phyloP scores from a whole-genome alignment of 2,888 invertebrate species.

The Agrochola lota region DNA sequence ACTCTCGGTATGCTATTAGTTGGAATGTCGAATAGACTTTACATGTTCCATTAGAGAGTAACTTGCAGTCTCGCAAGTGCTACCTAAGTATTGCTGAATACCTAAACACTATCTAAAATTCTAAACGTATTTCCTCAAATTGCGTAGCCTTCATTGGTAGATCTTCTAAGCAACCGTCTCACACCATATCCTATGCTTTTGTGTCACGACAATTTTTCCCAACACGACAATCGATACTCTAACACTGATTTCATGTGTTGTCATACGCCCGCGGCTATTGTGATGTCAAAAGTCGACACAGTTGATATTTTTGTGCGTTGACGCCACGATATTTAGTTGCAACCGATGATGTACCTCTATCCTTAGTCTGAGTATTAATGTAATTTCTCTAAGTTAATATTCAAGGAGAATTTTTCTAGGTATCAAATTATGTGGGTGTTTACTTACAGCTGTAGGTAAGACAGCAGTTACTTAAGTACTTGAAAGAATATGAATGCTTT shows the following conservation, averaged over 20 bases:
- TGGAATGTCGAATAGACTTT: background rate
- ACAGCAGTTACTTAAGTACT: background rate
- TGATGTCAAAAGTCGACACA: too few species aligned
- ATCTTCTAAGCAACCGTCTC: too few species aligned
- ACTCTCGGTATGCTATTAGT: background rate
- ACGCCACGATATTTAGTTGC: too few species aligned
- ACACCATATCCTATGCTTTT: too few species aligned
- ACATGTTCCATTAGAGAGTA: background rate
- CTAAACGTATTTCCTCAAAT: too few species aligned
- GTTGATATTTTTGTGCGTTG: too few species aligned
- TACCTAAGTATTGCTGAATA: background rate
- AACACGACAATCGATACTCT: too few species aligned
- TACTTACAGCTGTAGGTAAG: constrained; percentile 2
- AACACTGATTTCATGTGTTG: too few species aligned
- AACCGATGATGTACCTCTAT: background rate
- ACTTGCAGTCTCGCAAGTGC: background rate
- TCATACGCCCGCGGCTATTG: too few species aligned
- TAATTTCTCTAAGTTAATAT: constrained; percentile 3
- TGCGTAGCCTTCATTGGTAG: too few species aligned
- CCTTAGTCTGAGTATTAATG: background rate
- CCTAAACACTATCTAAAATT: too few species aligned
- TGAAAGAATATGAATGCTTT: constrained; percentile 25
- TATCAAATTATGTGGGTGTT: background rate
- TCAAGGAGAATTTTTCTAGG: background rate
- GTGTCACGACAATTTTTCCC: too few species aligned